A percentile compares a stretch with the other conserved stretches of the same genome.
Evolutionary conservation across 2,797 vertebrate species (phyloP).

Genomic region (Trichosurus vulpecula): DNA sequence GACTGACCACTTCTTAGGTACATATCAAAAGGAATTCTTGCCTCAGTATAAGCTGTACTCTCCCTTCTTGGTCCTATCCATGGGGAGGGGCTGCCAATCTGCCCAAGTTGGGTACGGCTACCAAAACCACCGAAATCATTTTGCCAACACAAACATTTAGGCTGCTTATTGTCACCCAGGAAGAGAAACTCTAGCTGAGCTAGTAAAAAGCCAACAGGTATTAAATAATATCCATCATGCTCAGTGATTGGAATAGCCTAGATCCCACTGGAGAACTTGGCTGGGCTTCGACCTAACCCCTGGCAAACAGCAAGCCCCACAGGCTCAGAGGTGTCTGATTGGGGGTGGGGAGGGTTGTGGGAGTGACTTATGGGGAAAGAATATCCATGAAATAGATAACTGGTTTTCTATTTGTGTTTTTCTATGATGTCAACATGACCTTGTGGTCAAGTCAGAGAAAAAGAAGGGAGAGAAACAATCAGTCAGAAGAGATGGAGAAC

Average conservation of each 20-base stretch:
- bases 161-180: neutral
- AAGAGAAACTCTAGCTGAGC: neutral
- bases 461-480: neutral
- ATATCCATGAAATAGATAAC: neutral
- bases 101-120: neutral
- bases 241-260: neutral
- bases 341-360: neutral
- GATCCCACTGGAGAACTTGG: neutral
- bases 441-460: neutral
- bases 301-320: neutral
- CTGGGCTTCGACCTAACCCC: neutral
- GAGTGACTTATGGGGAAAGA: neutral
- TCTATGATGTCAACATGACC: neutral
- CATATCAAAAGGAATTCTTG: neutral
- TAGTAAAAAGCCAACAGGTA: neutral
- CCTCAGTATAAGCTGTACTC: no score
- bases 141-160: conserved; percentile 13
- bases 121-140: neutral
- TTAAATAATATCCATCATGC: neutral
- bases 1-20: neutral
- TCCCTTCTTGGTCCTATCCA: neutral
- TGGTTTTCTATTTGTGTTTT: neutral
- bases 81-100: neutral
- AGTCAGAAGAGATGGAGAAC: neutral
- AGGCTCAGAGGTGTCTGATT: neutral